Base-by-base conservation (phyloP, 23 tunicate genomes). In the Clavelina lepadiformis region DNA sequence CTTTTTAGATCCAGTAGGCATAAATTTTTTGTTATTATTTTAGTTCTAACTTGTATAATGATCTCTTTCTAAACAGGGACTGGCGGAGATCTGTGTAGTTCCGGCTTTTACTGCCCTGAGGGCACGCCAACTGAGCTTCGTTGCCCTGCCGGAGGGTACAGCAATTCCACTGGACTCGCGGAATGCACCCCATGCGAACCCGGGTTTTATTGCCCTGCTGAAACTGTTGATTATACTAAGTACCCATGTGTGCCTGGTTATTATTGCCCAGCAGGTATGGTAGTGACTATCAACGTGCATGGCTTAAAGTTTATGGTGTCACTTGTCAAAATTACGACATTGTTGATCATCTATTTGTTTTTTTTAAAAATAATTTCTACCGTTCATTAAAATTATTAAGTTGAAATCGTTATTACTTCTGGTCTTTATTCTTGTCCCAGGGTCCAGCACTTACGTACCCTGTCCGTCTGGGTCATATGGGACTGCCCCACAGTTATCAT, bases 381-480 rank as follows among this genome's bases (percentile, higher is more conserved):
- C 11, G 49, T 44, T 11, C 11, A 44, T 11, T 44, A 11, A 44
- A 44, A 44, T 44, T 44, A 15, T 44, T 11, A 44, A 11, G 49
- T 11, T 44, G 15, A 44, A 11, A 44, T 44, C 11, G 15, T 11
- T 44, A 11, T 11, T 11, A 44, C 49, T 44, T 11, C 11, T 11
- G 49, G 15, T 15, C 49, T 44, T 44, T n/a, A n/a, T n/a, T 60
- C 29, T 7, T 23, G 34, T 51, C 33, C 0, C 56, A 89, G 97
- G 91, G 0, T 81, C 97, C 0, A 64, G 47, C 3, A 46, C 56
- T 44, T 80, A 68, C 71, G 21, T 26, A 22, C 93, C 94, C 0
- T 93, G 98, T 61, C 88, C 88, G 1, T 83, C 98, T 72, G 98
- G 98, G 0, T 65, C 83, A 2, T 93, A 79, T 68, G 82, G 93